phyloP scores from a whole-genome alignment of 92 coral and sea anemone genomes.

The Phenganax subtilis region DNA sequence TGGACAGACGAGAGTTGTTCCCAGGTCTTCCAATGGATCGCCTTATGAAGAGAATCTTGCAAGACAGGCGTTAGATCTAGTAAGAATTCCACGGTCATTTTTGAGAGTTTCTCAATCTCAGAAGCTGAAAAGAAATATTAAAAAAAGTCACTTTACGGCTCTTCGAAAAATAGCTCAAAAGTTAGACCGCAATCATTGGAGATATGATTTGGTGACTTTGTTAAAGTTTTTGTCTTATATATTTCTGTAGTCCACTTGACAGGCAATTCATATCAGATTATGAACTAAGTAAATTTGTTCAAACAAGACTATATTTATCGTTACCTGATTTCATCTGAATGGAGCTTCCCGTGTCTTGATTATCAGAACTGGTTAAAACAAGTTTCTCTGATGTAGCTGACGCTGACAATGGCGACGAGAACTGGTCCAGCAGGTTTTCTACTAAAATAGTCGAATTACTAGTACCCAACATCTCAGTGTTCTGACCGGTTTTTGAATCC shows the following conservation, averaged over 20 bases:
- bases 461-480: constrained; percentile 24
- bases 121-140: neutral
- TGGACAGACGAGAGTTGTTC: constrained; percentile 95
- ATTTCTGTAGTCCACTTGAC: no score
- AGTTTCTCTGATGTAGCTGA: constrained; percentile 62
- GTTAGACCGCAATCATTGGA: neutral
- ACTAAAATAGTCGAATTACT: constrained; percentile 53
- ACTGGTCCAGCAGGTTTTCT: constrained; percentile 82
- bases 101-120: constrained; percentile 13
- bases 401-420: constrained; percentile 89
- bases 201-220: neutral
- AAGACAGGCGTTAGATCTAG: constrained; percentile 68
- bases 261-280: no score
- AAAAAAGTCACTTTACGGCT: neutral
- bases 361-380: constrained; percentile 43
- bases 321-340: constrained; percentile 30
- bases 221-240: neutral
- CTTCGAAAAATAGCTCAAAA: neutral
- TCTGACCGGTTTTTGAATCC: constrained; percentile 20
- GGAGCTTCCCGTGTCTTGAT: constrained; percentile 29
- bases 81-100: constrained; percentile 61
- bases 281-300: neutral
- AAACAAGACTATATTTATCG: neutral
- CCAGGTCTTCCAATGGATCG: constrained; percentile 97
- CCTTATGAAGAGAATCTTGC: constrained; percentile 91